A percentile compares a stretch with the other conserved stretches of the same genome.
phyloP scores from a whole-genome alignment of 1,140 invertebrate species.

The Arion vulgaris region DNA sequence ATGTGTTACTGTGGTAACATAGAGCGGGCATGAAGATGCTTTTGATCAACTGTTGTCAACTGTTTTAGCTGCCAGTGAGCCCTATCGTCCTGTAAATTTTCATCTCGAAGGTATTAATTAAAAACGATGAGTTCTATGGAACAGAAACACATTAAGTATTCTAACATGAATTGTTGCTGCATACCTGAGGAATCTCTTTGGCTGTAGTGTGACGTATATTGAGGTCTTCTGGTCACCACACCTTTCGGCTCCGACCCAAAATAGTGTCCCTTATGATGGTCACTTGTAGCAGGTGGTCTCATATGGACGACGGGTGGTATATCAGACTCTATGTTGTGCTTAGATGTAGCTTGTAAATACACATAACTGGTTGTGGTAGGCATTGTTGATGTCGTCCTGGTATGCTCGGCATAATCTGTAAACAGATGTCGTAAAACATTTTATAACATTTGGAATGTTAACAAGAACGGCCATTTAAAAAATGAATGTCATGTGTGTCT shows the following conservation, averaged over 20 bases:
- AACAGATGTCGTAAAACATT: too few species aligned
- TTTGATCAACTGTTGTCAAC: neutral
- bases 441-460: too few species aligned
- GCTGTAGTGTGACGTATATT: neutral
- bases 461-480: too few species aligned
- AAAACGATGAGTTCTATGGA: too few species aligned
- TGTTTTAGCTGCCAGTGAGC: neutral
- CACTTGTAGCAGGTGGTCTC: neutral
- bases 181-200: neutral
- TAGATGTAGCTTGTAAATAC: neutral
- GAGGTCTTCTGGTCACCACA: neutral
- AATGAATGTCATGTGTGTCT: too few species aligned
- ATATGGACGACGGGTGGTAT: neutral
- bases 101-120: too few species aligned
- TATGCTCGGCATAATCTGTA: neutral
- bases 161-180: neutral
- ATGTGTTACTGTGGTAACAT: neutral
- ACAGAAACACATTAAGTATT: neutral
- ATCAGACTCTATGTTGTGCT: neutral
- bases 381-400: neutral
- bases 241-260: neutral
- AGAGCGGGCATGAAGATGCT: neutral
- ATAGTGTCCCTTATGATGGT: neutral
- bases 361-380: neutral
- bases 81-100: too few species aligned